Evolutionary conservation across 2,797 vertebrate species (phyloP).

Genomic region (Amniataba percoides): DNA sequence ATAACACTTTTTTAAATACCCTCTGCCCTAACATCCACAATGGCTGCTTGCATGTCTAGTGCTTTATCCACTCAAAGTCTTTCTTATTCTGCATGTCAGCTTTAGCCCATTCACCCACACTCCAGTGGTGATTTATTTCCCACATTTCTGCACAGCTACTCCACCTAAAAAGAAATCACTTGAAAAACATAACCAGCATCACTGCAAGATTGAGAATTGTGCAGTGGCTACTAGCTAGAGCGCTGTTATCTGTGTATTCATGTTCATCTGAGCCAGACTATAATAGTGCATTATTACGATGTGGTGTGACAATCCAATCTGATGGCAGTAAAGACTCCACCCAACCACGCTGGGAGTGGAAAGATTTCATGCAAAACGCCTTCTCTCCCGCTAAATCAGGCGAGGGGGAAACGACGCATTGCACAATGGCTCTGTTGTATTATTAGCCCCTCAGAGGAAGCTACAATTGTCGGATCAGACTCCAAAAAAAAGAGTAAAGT

Average conservation of each 20-base stretch:
- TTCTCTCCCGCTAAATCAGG: constrained; percentile 76
- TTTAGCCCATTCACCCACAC: constrained; percentile 5
- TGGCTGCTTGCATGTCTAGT: background rate
- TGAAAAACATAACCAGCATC: background rate
- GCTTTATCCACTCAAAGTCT: background rate
- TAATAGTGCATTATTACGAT: constrained; percentile 68
- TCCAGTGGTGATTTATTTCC: constrained; percentile 9
- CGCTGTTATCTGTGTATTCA: constrained; percentile 53
- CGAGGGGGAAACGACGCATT: constrained; percentile 73
- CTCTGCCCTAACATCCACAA: background rate
- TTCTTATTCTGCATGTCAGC: background rate
- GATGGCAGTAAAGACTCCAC: constrained; percentile 71
- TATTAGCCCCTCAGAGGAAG: constrained; percentile 84
- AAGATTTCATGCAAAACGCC: constrained; percentile 75
- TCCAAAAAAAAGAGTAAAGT: constrained; percentile 63
- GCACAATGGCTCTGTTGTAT: constrained; percentile 78
- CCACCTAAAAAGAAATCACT: background rate
- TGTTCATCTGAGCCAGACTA: constrained; percentile 63
- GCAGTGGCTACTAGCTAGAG: constrained; percentile 14
- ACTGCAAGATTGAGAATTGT: constrained; percentile 1
- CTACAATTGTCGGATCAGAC: constrained; percentile 84
- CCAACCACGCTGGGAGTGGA: constrained; percentile 69
- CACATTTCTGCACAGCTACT: constrained; percentile 8
- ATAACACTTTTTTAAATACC: background rate
- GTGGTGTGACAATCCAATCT: constrained; percentile 76